Evolutionary conservation across 2,888 invertebrate genomes (phyloP), one percentile per base, ranked within the genome.

Genomic region (Herminia tarsipennalis): DNA sequence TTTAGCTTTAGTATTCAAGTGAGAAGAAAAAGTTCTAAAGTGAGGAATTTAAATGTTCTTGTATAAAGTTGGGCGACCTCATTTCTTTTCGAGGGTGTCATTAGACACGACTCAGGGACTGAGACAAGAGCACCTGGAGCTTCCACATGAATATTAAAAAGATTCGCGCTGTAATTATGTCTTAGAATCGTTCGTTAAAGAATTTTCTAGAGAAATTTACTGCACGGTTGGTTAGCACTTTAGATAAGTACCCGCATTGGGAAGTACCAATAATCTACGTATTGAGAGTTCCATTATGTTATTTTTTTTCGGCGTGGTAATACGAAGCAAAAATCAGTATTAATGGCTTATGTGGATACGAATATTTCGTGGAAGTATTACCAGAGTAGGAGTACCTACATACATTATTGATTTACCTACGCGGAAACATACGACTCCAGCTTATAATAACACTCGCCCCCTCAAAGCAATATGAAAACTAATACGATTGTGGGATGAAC

Each of bases 381-480:
- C 16, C n/a, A 5, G 27, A 12, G 27, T 27, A 28, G 2, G 9
- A 12, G 14, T 37, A 44, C 33, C 33, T 44, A 44, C 33, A 33
- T 44, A 33, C 28, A 21, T n/a, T 13, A 8, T 17, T 37, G 21
- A 16, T 33, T 44, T 30, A 18, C 17, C 30, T n/a, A 27, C 17
- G 17, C 25, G 21, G 33, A 20, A 10, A 22, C 10, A 24, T 25
- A 36, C 28, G 21, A n/a, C 16, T 21, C 16, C 20, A 22, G 9
- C 9, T n/a, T 22, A 13, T 10, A 33, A 27, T 28, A n/a, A 29
- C 5, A 9, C 14, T 34, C 24, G 28, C n/a, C 14, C 17, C 24
- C 18, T n/a, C 20, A 14, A 16, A 45, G 33, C 17, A 45, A 39
- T 45, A 34, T 24, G 17, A 39, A 28, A 39, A 39, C 45, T 45